phyloP scores from a whole-genome alignment of 2,888 invertebrate genomes.

The Ochropleura plecta region DNA sequence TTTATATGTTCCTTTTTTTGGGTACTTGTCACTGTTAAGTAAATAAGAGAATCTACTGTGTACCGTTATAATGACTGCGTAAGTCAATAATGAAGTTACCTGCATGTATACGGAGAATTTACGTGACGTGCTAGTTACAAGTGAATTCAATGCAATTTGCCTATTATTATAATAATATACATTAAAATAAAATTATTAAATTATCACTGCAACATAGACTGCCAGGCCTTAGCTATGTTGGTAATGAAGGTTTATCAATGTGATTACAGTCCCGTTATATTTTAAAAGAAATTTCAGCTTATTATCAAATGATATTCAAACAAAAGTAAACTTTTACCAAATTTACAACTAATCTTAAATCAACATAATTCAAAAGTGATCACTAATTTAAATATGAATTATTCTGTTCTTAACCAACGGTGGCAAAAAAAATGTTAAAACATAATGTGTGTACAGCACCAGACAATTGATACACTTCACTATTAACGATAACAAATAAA shows the following conservation, averaged over 20 bases:
- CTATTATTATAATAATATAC: slow-evolving; percentile 1
- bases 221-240: not conserved
- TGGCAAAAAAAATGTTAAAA: slow-evolving; percentile 12
- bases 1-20: not conserved
- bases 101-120: not conserved
- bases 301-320: slow-evolving; percentile 43
- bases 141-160: slow-evolving; percentile 2
- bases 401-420: slow-evolving; percentile 26
- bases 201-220: not conserved
- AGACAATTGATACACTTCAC: slow-evolving; percentile 13
- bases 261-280: slow-evolving; percentile 11
- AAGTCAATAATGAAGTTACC: not conserved
- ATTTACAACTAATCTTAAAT: slow-evolving; percentile 43
- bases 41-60: not conserved
- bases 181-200: slow-evolving; percentile 12
- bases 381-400: slow-evolving; percentile 42
- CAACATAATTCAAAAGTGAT: slow-evolving; percentile 50
- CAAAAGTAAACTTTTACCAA: slow-evolving; percentile 52
- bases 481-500: slow-evolving; percentile 23
- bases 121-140: not conserved
- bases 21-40: too few species aligned
- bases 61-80: not conserved
- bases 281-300: slow-evolving; percentile 5
- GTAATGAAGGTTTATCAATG: not conserved
- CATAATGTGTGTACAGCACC: slow-evolving; percentile 24